Evolutionary conservation across 2,113 vertebrate genomes (phyloP).

Genomic region (Solea senegalensis): DNA sequence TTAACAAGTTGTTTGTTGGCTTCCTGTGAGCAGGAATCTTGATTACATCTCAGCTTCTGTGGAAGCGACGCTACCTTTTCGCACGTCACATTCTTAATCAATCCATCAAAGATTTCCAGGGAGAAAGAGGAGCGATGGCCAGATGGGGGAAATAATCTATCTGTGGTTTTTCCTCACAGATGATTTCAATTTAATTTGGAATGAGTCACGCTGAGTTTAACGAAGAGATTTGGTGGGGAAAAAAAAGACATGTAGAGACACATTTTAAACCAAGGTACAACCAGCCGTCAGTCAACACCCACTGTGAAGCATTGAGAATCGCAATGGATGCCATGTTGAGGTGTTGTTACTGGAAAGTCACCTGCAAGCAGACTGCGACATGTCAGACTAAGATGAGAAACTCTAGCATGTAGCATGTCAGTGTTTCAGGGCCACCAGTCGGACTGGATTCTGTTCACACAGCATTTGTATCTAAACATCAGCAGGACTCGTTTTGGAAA

Average conservation of each 20-base stretch:
- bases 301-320: too few species aligned
- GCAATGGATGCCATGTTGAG: too few species aligned
- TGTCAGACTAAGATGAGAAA: conserved; percentile 25
- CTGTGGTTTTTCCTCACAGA: too few species aligned
- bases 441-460: conserved; percentile 51
- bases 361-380: background rate
- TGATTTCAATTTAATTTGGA: background rate
- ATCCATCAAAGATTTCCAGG: too few species aligned
- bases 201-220: too few species aligned
- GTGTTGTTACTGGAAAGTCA: too few species aligned
- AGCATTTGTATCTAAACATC: background rate
- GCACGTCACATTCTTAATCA: background rate
- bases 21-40: background rate
- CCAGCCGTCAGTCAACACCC: too few species aligned
- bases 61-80: background rate
- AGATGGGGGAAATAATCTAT: too few species aligned
- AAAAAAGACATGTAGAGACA: too few species aligned
- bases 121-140: background rate
- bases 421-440: conserved; percentile 44
- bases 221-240: too few species aligned
- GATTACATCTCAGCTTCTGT: background rate
- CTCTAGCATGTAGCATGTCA: background rate
- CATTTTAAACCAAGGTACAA: too few species aligned
- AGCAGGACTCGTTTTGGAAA: background rate
- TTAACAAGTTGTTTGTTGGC: background rate